phyloP scores from a whole-genome alignment of 2,113 vertebrate species.

The Ahaetulla prasina region DNA sequence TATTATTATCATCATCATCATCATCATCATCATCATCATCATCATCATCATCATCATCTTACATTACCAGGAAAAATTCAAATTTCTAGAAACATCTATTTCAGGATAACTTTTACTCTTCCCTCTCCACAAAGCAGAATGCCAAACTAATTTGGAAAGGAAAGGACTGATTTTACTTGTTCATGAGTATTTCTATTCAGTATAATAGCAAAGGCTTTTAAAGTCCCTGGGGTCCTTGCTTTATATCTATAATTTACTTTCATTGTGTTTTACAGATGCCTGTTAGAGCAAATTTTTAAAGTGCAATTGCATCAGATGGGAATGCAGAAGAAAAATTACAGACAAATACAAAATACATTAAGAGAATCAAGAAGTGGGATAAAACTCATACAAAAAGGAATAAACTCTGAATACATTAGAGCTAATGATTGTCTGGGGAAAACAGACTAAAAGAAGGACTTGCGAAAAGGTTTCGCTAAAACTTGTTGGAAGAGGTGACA shows the following conservation, averaged over 20 bases:
- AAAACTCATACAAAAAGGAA: neutral
- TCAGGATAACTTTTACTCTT: neutral
- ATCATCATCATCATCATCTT: neutral
- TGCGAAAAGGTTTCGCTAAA: neutral
- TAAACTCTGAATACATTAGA: neutral
- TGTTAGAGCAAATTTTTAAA: neutral
- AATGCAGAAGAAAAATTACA: conserved; percentile 1
- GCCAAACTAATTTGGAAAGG: neutral
- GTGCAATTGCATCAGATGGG: conserved; percentile 4
- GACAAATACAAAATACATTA: conserved; percentile 11
- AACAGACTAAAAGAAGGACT: neutral
- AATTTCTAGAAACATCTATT: neutral
- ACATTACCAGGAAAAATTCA: neutral
- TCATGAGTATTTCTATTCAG: conserved; percentile 10
- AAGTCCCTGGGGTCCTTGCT: neutral
- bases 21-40: too few relatives aligned
- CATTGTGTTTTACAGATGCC: neutral
- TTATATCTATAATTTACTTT: conserved; percentile 14
- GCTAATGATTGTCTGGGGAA: neutral
- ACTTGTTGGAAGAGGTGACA: neutral
- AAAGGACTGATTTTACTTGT: neutral
- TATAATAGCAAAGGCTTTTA: neutral
- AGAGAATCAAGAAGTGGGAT: neutral
- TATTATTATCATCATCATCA: too few relatives aligned
- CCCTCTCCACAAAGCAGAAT: neutral